Percentiles rank a stretch among this genome's conserved stretches.
phyloP scores from a whole-genome alignment of 2,888 invertebrate genomes.

The Polia nebulosa region DNA sequence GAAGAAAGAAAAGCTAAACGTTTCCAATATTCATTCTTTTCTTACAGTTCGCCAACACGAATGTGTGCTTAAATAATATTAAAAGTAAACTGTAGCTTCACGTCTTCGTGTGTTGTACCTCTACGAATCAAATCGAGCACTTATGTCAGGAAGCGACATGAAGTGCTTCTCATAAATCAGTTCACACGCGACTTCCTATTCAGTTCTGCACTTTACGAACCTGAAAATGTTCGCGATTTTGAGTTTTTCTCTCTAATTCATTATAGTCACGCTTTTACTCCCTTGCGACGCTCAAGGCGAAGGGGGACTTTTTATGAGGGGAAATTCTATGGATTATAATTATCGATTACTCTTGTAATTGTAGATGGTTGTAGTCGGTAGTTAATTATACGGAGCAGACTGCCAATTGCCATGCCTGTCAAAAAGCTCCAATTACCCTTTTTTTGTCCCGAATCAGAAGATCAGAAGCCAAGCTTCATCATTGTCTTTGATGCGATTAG shows the following conservation, averaged over 20 bases:
- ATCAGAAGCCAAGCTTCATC: constrained; percentile 15
- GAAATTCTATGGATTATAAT: constrained; percentile 11
- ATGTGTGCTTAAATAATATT: constrained; percentile 50
- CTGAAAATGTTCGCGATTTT: constrained; percentile 24
- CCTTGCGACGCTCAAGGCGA: constrained; percentile 3
- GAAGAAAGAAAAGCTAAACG: constrained; percentile 40
- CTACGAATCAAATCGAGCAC: constrained; percentile 51
- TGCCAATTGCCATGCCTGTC: neutral
- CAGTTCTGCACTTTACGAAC: constrained; percentile 30
- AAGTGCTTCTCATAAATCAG: constrained; percentile 52
- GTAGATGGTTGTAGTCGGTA: constrained; percentile 7
- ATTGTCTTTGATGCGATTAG: constrained; percentile 29
- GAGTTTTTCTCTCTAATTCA: constrained; percentile 20
- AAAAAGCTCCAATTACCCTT: neutral
- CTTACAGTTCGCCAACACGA: constrained; percentile 40
- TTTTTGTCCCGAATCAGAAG: neutral
- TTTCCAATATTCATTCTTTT: constrained; percentile 44
- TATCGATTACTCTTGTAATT: constrained; percentile 28
- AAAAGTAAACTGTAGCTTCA: constrained; percentile 44
- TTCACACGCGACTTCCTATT: constrained; percentile 57
- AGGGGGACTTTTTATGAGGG: constrained; percentile 5
- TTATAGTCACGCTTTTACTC: constrained; percentile 11
- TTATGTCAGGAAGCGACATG: constrained; percentile 47
- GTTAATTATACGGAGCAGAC: constrained; percentile 1
- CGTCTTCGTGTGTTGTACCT: constrained; percentile 47